Base-by-base conservation (phyloP, 1,140 invertebrate species). In the Hycleus cichorii region DNA sequence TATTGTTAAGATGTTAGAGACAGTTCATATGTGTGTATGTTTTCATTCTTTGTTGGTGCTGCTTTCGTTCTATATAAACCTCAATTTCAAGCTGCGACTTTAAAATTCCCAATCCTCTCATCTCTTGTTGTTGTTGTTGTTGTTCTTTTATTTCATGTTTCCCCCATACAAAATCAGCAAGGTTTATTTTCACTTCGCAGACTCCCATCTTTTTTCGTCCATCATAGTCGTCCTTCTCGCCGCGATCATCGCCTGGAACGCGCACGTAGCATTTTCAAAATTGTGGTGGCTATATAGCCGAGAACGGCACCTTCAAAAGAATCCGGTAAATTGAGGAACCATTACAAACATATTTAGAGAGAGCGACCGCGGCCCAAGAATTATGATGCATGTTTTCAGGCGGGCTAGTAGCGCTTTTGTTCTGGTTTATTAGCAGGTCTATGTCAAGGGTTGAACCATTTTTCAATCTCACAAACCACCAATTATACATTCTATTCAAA, bases 341-440 rank as follows among this genome's bases (percentile, higher is more conserved):
- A 68, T 68, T 68, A 68, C 63, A 68, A 66, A 68, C 66, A 68
- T 61, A 62, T 64, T 66, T 68, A 58, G 57, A 60, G 58, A 64
- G 58, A 64, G 52, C 43, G 58, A 24, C 49, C 49, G 62, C 54
- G 53, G 39, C 42, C 53, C 48, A 49, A 47, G 39, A 43, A 27
- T 25, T 40, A 27, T 42, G 59, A 10, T 25, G 55, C 18, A 68
- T 59, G 64, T 68, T 68, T 68, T 66, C 57, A 66, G 63, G 45
- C 43, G 57, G 42, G 61, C 42, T 65, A 65, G 64, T 68, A 68
- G 62, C 52, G 58, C 58, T 64, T 63, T 68, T 62, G 63, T 66
- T 68, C 63, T 65, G 62, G 58, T 5, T 32, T 63, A 68, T 66
- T 68, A 68, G 59, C 66, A 51, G 48, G 47, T 60, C 44, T 39